Percentiles rank a stretch among this genome's conserved stretches.
Evolutionary conservation across 2,113 vertebrate genomes (phyloP).

Genomic region (Alethe castanea): DNA sequence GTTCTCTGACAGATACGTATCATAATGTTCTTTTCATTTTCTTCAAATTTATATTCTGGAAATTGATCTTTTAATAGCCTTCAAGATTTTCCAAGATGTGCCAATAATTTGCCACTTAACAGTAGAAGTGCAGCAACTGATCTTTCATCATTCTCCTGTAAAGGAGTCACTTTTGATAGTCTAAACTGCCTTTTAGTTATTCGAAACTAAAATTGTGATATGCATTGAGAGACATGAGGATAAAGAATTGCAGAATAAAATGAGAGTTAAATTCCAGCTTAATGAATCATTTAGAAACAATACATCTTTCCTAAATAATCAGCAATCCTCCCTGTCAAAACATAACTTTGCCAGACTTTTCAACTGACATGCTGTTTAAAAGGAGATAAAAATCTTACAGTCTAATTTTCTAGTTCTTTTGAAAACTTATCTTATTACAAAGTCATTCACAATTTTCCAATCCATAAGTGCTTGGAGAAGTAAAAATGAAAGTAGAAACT

Average conservation of each 20-base stretch:
- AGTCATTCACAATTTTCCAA: neutral
- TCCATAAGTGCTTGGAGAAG: neutral
- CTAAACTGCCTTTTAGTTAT: constrained; percentile 5
- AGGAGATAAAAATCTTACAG: neutral
- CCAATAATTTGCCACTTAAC: neutral
- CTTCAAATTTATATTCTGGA: neutral
- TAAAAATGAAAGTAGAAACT: neutral
- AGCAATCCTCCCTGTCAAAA: constrained; percentile 36
- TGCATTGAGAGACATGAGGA: neutral
- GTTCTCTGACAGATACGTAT: neutral
- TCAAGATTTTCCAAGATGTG: neutral
- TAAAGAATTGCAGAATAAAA: constrained; percentile 21
- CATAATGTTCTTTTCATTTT: neutral
- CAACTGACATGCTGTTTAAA: neutral
- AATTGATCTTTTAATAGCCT: neutral
- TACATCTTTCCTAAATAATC: constrained; percentile 23
- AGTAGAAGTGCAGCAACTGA: neutral
- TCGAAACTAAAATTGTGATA: constrained; percentile 10
- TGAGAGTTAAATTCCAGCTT: neutral
- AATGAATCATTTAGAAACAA: constrained; percentile 42
- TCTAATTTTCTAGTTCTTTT: neutral
- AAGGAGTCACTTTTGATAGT: neutral
- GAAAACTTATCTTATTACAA: neutral
- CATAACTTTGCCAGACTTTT: neutral
- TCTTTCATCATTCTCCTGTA: neutral